phyloP scores from a whole-genome alignment of 2,888 invertebrate species.

The Melangyna quadrimaculata region DNA sequence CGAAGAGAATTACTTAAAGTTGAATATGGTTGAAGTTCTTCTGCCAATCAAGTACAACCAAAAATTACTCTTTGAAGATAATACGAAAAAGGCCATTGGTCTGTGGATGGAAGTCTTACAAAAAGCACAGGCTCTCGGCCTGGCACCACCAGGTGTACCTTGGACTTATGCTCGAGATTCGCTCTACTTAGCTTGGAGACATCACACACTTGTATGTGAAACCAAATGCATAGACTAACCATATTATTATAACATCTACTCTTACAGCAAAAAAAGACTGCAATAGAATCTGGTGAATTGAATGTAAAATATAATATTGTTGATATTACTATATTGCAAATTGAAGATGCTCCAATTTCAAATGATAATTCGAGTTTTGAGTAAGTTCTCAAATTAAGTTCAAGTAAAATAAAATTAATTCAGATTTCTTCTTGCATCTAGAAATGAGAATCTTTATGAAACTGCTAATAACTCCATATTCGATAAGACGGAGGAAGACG shows the following conservation, averaged over 20 bases:
- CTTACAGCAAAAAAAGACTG: conserved; percentile 11
- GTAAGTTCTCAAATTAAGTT: background rate
- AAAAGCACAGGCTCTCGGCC: conserved; percentile 14
- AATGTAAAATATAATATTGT: conserved; percentile 19
- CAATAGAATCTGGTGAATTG: conserved; percentile 6
- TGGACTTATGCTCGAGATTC: conserved; percentile 44
- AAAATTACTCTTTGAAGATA: conserved; percentile 5
- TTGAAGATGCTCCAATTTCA: background rate
- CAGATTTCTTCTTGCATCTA: background rate
- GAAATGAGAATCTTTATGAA: background rate
- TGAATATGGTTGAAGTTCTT: conserved; percentile 35
- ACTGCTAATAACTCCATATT: background rate
- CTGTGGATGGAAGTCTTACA: conserved; percentile 9
- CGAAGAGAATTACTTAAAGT: background rate
- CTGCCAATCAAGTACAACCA: conserved; percentile 19
- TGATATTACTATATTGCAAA: conserved; percentile 20
- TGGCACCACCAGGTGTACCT: conserved; percentile 6
- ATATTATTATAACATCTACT: background rate
- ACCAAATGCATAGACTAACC: background rate
- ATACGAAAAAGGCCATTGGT: background rate
- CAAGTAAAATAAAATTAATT: background rate
- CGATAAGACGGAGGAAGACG: background rate
- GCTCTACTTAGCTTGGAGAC: conserved; percentile 17
- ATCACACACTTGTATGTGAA: conserved; percentile 27
- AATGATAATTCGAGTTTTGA: background rate